A percentile compares a stretch with the other conserved stretches of the same genome.
These are phyloP conservation scores for Sebastes minor DNA, from an alignment of 2,797 vertebrate species.

Conservation along the genomic window DNA sequence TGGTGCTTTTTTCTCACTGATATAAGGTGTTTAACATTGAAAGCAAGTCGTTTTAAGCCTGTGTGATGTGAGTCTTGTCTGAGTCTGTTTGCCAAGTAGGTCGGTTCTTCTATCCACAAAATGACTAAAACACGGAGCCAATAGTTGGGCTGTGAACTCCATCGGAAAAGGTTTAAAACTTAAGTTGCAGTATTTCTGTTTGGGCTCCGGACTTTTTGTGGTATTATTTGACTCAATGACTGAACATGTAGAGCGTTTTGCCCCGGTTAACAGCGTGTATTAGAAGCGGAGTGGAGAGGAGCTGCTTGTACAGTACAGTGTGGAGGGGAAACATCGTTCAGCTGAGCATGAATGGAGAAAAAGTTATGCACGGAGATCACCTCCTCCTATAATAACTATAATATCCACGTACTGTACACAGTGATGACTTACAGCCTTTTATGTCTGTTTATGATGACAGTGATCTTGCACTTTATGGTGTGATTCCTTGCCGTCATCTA, in stretches of 20 bases:
- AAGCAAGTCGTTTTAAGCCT: not conserved
- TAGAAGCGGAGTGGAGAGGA: not conserved
- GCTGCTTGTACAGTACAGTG: not conserved
- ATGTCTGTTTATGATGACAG: not conserved
- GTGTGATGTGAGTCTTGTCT: not conserved
- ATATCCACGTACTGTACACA: not conserved
- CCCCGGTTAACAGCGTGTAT: not conserved
- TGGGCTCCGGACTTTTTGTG: not conserved
- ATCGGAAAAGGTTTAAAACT: not conserved
- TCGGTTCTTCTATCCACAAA: not conserved
- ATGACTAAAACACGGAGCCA: not conserved
- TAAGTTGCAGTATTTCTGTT: slow-evolving; percentile 1
- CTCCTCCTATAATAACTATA: not conserved
- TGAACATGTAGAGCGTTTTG: not conserved
- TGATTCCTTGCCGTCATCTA: not conserved
- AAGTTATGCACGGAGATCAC: slow-evolving; percentile 45
- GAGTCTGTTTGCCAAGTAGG: slow-evolving; percentile 24
- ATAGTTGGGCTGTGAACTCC: not conserved
- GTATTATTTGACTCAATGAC: not conserved
- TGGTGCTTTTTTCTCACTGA: not conserved
- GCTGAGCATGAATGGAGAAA: slow-evolving; percentile 19
- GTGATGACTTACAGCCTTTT: too few relatives aligned
- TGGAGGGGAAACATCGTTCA: not conserved
- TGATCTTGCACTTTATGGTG: not conserved
- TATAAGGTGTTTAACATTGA: not conserved